Evolutionary conservation across 2,113 vertebrate species (phyloP).

Genomic region (Cyrtonyx montezumae): DNA sequence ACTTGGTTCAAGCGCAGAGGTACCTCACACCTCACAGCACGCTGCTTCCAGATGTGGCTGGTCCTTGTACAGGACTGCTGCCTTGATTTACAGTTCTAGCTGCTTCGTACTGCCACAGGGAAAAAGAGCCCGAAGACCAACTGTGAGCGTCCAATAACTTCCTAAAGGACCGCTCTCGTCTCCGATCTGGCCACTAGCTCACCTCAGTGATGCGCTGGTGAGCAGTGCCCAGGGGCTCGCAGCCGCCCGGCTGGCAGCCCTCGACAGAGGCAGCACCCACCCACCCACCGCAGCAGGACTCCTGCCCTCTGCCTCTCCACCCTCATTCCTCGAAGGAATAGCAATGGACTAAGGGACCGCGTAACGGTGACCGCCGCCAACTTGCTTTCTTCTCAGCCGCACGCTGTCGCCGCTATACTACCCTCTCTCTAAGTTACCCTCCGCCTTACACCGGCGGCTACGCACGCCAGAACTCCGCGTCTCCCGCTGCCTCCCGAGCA

Average conservation of each 20-base stretch:
- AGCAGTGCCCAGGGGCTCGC: not conserved
- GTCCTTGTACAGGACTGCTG: not conserved
- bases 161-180: not conserved
- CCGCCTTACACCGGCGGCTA: not conserved
- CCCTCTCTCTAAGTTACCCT: not conserved
- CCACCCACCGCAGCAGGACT: not conserved
- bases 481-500: not conserved
- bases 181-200: not conserved
- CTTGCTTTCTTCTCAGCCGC: not conserved
- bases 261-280: too few species aligned
- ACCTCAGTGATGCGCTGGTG: not conserved
- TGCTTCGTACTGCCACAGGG: not conserved
- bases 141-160: not conserved
- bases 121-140: not conserved
- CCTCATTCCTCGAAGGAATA: not conserved
- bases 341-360: not conserved
- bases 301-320: fast-evolving
- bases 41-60: not conserved
- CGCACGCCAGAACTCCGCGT: not conserved
- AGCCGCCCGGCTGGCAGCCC: not conserved
- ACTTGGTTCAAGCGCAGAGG: not conserved
- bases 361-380: not conserved
- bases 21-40: not conserved
- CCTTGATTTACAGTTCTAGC: not conserved
- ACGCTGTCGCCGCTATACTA: not conserved